Evolutionary conservation across 2,888 invertebrate species (phyloP).

Genomic region (Trilocha varians): DNA sequence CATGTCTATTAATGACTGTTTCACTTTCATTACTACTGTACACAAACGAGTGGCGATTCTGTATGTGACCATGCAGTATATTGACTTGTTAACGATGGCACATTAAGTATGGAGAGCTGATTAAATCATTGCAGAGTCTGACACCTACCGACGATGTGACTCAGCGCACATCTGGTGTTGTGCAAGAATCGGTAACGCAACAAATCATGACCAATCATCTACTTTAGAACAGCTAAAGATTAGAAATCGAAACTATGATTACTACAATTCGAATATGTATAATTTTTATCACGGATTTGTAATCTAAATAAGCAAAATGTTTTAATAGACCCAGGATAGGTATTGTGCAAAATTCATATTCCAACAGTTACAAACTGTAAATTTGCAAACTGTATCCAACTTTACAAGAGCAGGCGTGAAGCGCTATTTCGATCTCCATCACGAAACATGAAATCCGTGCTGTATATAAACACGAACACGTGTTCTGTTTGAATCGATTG

Average conservation of each 20-base stretch:
- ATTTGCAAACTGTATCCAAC: neutral
- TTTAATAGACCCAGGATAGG: no score
- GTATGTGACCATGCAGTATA: conserved; percentile 3
- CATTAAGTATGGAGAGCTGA: conserved; percentile 20
- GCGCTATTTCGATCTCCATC: neutral
- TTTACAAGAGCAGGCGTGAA: neutral
- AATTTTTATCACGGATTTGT: no score
- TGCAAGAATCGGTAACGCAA: conserved; percentile 21
- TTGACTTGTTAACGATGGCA: conserved; percentile 2
- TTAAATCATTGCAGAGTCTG: conserved; percentile 27
- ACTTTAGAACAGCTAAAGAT: neutral
- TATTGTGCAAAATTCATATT: no score
- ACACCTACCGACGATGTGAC: conserved; percentile 47
- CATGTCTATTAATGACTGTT: conserved; percentile 1
- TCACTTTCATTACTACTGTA: conserved; percentile 2
- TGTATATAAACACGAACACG: conserved; percentile 7
- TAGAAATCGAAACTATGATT: neutral
- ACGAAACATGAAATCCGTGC: neutral
- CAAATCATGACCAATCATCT: neutral
- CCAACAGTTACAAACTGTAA: neutral
- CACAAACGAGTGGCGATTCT: neutral
- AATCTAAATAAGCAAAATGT: no score
- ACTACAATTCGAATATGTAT: no score
- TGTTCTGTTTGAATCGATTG: conserved; percentile 22
- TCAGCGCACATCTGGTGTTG: conserved; percentile 57